Evolutionary conservation across 2,113 vertebrate species (phyloP), one percentile per base, ranked within the genome.

Genomic region (Xerus inauris): DNA sequence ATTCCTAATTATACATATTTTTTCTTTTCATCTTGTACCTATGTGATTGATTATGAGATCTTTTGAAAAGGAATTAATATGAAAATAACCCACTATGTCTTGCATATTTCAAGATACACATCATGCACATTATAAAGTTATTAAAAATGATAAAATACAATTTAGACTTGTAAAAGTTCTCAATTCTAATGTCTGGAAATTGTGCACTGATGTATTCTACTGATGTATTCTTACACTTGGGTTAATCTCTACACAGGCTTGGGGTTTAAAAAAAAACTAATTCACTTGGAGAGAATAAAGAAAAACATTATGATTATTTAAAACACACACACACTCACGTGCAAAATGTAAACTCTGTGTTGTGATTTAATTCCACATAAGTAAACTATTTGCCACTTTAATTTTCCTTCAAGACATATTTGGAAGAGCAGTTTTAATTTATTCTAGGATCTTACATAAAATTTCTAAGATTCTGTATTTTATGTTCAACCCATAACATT

Each of bases 291-390:
- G 20, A 57, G 4, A 87, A 49, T 59, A 69, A 75, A 88, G n/a
- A 67, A 91, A 85, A 73, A 47, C 3, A 42, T 0, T 28, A 14
- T 80, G 22, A 8, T 62, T 73, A 45, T 69, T 85, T 91, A 38
- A 62, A 49, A 87, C 30, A 19, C 5, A 45, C 2, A 62, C 59
- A 10, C 59, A 62, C 59, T 10, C 59, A 62, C 24, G n/a, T 45
- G 72, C 0, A 10, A 84, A 7, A 59, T 8, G 8, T 57, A 86
- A 88, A 65, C 49, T 6, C 3, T 83, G 32, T 64, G 35, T 81
- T 75, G 35, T 89, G 10, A 85, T 92, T 86, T 86, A 82, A 89
- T 93, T 91, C 45, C 45, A 87, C 75, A 59, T 94, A 10, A 71
- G 57, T 49, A 72, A 73, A 76, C 30, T 67, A 38, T 17, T 42